phyloP scores from a whole-genome alignment of 2,113 vertebrate species.

The Catharus bicknelli region DNA sequence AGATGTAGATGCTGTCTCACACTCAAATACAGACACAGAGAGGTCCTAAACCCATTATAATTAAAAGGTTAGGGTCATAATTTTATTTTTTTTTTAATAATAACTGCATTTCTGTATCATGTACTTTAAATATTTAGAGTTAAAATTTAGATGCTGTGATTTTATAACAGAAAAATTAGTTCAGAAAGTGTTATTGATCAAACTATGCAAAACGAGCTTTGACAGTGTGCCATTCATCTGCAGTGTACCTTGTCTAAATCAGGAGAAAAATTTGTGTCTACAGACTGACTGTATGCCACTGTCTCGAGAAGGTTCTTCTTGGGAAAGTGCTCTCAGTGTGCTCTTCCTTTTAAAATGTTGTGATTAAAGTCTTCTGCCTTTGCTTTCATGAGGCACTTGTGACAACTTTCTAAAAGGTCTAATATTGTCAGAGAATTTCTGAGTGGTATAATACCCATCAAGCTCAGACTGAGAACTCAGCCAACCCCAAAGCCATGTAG shows the following conservation, averaged over 20 bases:
- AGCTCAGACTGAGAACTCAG: neutral
- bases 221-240: neutral
- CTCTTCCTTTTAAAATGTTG: neutral
- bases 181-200: neutral
- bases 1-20: neutral
- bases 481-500: neutral
- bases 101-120: neutral
- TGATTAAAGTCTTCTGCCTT: neutral
- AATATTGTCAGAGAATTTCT: neutral
- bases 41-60: neutral
- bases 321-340: accelerated
- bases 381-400: neutral
- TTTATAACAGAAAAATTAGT: neutral
- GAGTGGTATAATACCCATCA: accelerated
- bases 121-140: neutral
- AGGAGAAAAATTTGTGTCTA: accelerated
- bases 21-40: neutral
- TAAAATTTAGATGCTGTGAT: neutral
- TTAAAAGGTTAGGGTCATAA: neutral
- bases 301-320: neutral
- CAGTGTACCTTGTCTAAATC: neutral
- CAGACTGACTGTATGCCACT: accelerated
- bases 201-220: neutral
- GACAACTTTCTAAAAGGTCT: neutral
- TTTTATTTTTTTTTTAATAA: accelerated